Evolutionary conservation across 2,113 vertebrate species (phyloP), one percentile per base, ranked within the genome.

Genomic region (Clinocottus analis): DNA sequence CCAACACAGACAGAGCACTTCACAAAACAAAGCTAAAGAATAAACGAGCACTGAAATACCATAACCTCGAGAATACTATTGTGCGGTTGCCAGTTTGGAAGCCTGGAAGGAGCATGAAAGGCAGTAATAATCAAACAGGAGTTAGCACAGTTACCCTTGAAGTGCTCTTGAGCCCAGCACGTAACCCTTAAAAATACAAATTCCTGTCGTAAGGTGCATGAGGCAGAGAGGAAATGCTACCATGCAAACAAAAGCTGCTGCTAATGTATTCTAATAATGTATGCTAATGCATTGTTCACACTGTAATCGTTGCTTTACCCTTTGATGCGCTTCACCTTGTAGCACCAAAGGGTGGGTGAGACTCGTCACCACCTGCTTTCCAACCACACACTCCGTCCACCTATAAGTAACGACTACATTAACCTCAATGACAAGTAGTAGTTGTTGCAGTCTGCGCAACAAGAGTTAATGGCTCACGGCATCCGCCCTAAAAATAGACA

Each of bases 401-500:
- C 59, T 43, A 51, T 49, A 33, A 72, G 64, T 33, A 55, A 78
- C 61, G 21, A 75, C 49, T 71, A 51, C 73, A 45, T 43, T 41
- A 71, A 66, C 73, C 31, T 71, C 35, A 35, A 33, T 39, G 43
- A 66, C 41, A n/a, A 45, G 27, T 33, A 14, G 53, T 41, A 41
- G 29, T 25, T 51, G 23, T 27, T 69, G 66, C 49, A 59, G 29
- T 45, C 55, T 33, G 27, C 79, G 43, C 23, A 45, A 21, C 59
- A 68, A 43, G 75, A 85, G 56, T 74, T 74, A 60, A 84, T 74
- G 53, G 53, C 76, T 75, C 25, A 49, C 13, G n/a, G 69, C 58
- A 23, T 56, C 25, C 25, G 21, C 3, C 19, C 61, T 80, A 83
- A 79, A 85, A 83, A 83, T 85, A 85, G 69, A 60, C 10, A 6